Conservation (phyloP, 2,113 vertebrate species). For the Sceloporus undulatus region DNA sequence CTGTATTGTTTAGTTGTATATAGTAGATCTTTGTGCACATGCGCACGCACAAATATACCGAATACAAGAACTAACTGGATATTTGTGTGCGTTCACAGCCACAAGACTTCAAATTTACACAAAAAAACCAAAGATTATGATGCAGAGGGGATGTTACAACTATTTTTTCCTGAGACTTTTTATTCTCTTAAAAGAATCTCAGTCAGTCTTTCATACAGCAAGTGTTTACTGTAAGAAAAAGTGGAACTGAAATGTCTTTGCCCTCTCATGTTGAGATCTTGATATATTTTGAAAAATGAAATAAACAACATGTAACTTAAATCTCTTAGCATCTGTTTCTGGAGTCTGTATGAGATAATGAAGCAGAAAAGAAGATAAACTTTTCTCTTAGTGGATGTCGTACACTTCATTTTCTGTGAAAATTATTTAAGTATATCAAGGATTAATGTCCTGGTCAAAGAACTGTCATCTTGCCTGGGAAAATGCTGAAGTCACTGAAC, state of each 20-base stretch:
- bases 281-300: neutral
- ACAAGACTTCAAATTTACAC: neutral
- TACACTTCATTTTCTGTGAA: constrained; percentile 28
- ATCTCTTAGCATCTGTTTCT: neutral
- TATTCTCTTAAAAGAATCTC: neutral
- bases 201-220: neutral
- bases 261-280: neutral
- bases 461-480: constrained; percentile 58
- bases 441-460: constrained; percentile 47
- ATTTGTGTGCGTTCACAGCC: neutral
- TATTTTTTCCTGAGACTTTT: neutral
- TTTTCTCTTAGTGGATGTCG: constrained; percentile 12
- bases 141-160: neutral
- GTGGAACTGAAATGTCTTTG: neutral
- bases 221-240: neutral
- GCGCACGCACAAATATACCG: neutral
- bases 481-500: constrained; percentile 59
- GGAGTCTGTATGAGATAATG: neutral
- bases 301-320: neutral
- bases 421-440: constrained; percentile 63
- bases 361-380: neutral
- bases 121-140: neutral
- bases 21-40: neutral
- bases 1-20: neutral
- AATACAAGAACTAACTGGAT: neutral